Percentiles rank a stretch among this genome's conserved stretches.
phyloP scores from a whole-genome alignment of 23 tunicate species.

The Halocynthia roretzi region DNA sequence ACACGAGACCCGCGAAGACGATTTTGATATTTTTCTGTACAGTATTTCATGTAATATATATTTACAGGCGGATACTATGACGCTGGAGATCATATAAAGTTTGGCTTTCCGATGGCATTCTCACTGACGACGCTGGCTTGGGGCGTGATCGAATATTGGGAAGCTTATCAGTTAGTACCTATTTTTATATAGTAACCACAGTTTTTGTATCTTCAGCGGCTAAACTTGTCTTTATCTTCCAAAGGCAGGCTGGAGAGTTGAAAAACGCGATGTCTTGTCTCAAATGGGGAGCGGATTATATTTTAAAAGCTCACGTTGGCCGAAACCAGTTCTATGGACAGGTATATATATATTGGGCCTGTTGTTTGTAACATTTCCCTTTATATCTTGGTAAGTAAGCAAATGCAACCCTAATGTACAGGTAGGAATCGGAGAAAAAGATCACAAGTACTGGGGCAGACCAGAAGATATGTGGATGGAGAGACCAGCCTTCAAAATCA shows the following conservation, averaged over 20 bases:
- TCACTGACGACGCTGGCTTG: constrained; percentile 86
- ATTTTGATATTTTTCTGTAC: no score
- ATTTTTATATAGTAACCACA: not conserved
- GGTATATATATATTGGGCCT: constrained; percentile 27
- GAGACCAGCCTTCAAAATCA: constrained; percentile 76
- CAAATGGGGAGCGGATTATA: constrained; percentile 91
- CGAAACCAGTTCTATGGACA: constrained; percentile 82
- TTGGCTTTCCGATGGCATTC: constrained; percentile 96
- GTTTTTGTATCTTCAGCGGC: not conserved
- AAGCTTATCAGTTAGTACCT: constrained; percentile 42
- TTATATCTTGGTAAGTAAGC: not conserved
- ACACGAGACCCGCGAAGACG: no score
- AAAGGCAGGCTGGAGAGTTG: constrained; percentile 54
- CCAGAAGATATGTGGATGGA: constrained; percentile 46
- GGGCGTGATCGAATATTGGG: constrained; percentile 91
- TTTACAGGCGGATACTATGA: constrained; percentile 89
- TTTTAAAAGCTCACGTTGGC: constrained; percentile 69
- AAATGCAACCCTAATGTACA: not conserved
- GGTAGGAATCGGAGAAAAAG: constrained; percentile 72
- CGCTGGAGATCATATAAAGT: constrained; percentile 94
- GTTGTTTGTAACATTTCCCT: not conserved
- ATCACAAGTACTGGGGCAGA: constrained; percentile 86
- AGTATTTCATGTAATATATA: not conserved
- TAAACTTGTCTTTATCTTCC: not conserved
- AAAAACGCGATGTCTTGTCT: constrained; percentile 42